Evolutionary conservation across 1,140 invertebrate genomes (phyloP).

Genomic region (Linepithema humile): DNA sequence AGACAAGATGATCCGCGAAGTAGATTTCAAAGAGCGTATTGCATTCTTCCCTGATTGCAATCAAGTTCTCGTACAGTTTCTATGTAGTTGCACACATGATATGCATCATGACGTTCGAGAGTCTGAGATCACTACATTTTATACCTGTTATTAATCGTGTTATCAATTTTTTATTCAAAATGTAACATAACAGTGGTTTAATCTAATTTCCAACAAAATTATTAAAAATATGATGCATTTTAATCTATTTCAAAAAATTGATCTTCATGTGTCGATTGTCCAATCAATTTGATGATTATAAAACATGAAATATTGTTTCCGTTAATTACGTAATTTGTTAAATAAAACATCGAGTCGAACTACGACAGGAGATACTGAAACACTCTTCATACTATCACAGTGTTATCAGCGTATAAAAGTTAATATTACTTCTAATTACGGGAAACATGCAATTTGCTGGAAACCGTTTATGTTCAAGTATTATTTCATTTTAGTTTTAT

Average conservation of each 20-base stretch:
- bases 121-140: background rate
- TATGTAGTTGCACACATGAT: conserved; percentile 13
- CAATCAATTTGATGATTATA: background rate
- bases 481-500: background rate
- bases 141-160: conserved; percentile 12
- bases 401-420: too few relatives aligned
- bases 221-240: background rate
- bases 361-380: background rate
- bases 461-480: background rate
- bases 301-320: background rate
- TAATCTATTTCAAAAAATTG: background rate
- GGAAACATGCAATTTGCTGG: conserved; percentile 13
- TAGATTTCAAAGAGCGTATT: conserved; percentile 32
- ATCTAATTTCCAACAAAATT: background rate
- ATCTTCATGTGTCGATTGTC: background rate
- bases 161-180: background rate
- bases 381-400: background rate
- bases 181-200: background rate
- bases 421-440: background rate
- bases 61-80: conserved; percentile 38
- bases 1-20: conserved; percentile 30
- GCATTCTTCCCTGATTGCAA: conserved; percentile 38
- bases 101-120: background rate
- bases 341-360: background rate
- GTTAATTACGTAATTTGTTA: background rate